Evolutionary conservation across 2,113 vertebrate genomes (phyloP).

Genomic region (Oceanodroma tethys): DNA sequence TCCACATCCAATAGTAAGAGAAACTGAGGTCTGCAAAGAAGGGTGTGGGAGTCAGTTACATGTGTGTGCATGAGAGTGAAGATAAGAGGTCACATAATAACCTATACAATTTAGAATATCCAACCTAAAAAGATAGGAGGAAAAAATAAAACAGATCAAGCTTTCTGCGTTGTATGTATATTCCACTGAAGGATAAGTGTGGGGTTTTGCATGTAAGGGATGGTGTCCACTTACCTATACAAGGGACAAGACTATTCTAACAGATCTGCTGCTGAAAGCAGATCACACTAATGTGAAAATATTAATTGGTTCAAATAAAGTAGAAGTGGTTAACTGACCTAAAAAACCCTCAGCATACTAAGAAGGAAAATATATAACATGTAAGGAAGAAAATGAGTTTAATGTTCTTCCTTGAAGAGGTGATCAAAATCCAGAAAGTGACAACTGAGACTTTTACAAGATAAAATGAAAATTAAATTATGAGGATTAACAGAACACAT

Average conservation of each 20-base stretch:
- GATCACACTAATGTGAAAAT: neutral
- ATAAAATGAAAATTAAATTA: conserved; percentile 7
- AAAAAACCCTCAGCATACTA: neutral
- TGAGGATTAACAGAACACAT: conserved; percentile 20
- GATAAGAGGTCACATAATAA: neutral
- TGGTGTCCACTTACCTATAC: neutral
- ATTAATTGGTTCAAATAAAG: neutral
- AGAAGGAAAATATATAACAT: neutral
- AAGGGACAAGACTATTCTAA: neutral
- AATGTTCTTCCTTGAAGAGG: neutral
- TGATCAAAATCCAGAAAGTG: conserved; percentile 17
- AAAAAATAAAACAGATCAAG: neutral
- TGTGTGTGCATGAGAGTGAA: neutral
- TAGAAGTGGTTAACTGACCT: neutral
- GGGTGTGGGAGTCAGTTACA: neutral
- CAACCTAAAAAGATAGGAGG: neutral
- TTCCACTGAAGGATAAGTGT: neutral
- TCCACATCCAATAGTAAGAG: neutral
- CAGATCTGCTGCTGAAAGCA: neutral
- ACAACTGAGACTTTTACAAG: neutral
- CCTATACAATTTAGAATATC: neutral
- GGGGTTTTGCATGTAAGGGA: neutral
- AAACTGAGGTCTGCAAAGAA: neutral
- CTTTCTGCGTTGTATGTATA: too few species aligned
- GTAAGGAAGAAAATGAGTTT: neutral